These are phyloP conservation scores for Agrochola macilenta DNA, from an alignment of 2,888 invertebrate species.

Conservation along the genomic window DNA sequence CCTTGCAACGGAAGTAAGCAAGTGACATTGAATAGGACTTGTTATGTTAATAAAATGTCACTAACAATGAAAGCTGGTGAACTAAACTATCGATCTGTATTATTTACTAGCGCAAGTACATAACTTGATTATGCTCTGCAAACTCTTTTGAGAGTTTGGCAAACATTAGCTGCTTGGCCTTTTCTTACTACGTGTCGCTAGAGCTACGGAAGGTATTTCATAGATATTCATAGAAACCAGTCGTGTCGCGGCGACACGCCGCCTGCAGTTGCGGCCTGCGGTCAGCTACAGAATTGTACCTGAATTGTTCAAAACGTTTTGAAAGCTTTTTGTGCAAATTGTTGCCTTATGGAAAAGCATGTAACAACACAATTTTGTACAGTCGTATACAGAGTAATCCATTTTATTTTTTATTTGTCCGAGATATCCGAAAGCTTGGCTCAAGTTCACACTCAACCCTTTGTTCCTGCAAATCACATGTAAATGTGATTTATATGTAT, in stretches of 20 bases:
- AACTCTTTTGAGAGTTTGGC: not conserved
- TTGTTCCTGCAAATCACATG: slow-evolving; percentile 40
- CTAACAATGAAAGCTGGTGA: slow-evolving; percentile 27
- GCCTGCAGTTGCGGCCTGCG: too few relatives aligned
- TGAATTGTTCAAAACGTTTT: not conserved
- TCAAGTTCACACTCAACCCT: slow-evolving; percentile 27
- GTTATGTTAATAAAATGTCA: slow-evolving; percentile 42
- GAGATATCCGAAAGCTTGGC: slow-evolving; percentile 5
- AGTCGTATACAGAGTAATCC: slow-evolving; percentile 5
- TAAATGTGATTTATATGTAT: slow-evolving; percentile 50
- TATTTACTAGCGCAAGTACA: slow-evolving; percentile 10
- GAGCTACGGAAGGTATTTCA: too few relatives aligned
- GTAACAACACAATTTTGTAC: not conserved
- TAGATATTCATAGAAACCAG: too few relatives aligned
- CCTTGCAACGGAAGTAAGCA: slow-evolving; percentile 24
- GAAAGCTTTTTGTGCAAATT: not conserved
- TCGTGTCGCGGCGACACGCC: too few relatives aligned
- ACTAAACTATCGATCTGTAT: slow-evolving; percentile 3
- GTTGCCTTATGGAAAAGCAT: not conserved
- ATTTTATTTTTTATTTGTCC: slow-evolving; percentile 2
- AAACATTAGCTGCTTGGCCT: too few relatives aligned
- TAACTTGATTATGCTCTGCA: not conserved
- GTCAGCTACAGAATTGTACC: too few relatives aligned
- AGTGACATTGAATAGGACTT: slow-evolving; percentile 32
- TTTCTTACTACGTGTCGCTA: too few relatives aligned